A percentile compares a stretch with the other conserved stretches of the same genome.
Evolutionary conservation across 2,888 invertebrate genomes (phyloP).

Genomic region (Clunio marinus): DNA sequence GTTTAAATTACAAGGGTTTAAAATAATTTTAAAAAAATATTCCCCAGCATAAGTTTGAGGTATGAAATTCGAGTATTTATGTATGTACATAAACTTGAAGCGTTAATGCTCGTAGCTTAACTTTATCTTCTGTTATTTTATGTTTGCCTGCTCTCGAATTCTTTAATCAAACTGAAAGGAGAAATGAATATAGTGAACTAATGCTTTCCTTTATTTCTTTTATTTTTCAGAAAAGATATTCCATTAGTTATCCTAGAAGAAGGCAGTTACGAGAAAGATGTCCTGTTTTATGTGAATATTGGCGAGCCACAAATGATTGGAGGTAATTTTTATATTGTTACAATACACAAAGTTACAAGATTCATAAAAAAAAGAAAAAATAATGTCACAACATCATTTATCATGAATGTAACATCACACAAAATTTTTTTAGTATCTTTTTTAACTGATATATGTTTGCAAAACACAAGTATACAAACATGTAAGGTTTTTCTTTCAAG

Average conservation of each 20-base stretch:
- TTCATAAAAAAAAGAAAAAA: not conserved
- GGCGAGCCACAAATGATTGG: constrained; percentile 83
- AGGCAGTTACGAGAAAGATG: constrained; percentile 96
- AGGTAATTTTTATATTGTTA: constrained; percentile 58
- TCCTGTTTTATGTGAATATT: constrained; percentile 86
- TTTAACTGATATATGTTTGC: too few species aligned
- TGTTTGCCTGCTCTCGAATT: not conserved
- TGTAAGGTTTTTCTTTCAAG: too few species aligned
- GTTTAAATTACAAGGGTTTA: too few species aligned
- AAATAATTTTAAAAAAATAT: too few species aligned
- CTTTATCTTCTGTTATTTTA: too few species aligned
- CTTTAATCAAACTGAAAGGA: not conserved
- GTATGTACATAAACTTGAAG: too few species aligned
- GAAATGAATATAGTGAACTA: not conserved
- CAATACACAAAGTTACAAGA: not conserved
- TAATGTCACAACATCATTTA: not conserved
- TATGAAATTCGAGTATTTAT: too few species aligned
- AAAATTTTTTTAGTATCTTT: too few species aligned
- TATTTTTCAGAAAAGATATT: constrained; percentile 78
- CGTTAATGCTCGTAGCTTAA: too few species aligned
- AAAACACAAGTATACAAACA: too few species aligned
- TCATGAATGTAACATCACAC: not conserved
- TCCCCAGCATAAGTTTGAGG: too few species aligned
- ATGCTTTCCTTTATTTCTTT: constrained; percentile 40
- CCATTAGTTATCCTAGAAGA: constrained; percentile 87